Percentiles rank a stretch among this genome's conserved stretches.
Evolutionary conservation across 1,140 invertebrate genomes (phyloP).

Genomic region (Drosophila gunungcola): DNA sequence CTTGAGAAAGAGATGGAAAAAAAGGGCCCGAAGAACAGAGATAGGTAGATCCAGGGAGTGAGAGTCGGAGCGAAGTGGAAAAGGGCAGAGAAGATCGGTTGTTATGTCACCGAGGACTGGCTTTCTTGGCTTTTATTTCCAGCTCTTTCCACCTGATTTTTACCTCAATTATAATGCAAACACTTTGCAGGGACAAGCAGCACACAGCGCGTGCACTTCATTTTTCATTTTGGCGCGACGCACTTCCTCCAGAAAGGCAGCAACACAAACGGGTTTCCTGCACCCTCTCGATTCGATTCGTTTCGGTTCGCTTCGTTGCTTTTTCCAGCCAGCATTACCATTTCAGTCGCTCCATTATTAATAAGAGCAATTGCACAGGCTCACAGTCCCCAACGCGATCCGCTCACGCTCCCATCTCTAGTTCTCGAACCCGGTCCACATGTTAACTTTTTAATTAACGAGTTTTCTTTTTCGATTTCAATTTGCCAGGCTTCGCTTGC

Average conservation of each 20-base stretch:
- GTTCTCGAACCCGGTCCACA: conserved; percentile 37
- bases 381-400: conserved; percentile 10
- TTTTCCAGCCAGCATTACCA: conserved; percentile 9
- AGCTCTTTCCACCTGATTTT: conserved; percentile 25
- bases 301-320: background rate
- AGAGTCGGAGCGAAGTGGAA: conserved; percentile 13
- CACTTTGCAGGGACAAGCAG: conserved; percentile 39
- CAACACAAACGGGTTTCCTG: conserved; percentile 36
- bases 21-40: background rate
- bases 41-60: background rate
- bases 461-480: conserved; percentile 85
- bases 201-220: conserved; percentile 58
- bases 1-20: conserved; percentile 8
- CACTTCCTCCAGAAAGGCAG: conserved; percentile 62
- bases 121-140: conserved; percentile 23
- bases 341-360: conserved; percentile 67
- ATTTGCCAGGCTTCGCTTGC: conserved; percentile 64
- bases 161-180: conserved; percentile 68
- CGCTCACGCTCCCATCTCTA: conserved; percentile 29
- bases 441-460: conserved; percentile 85
- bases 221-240: conserved; percentile 81
- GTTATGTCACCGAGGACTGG: conserved; percentile 29
- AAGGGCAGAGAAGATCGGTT: conserved; percentile 10
- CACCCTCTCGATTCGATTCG: conserved; percentile 1
- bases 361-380: conserved; percentile 70